phyloP scores from a whole-genome alignment of 2,888 invertebrate genomes.

The Amiota mariae region DNA sequence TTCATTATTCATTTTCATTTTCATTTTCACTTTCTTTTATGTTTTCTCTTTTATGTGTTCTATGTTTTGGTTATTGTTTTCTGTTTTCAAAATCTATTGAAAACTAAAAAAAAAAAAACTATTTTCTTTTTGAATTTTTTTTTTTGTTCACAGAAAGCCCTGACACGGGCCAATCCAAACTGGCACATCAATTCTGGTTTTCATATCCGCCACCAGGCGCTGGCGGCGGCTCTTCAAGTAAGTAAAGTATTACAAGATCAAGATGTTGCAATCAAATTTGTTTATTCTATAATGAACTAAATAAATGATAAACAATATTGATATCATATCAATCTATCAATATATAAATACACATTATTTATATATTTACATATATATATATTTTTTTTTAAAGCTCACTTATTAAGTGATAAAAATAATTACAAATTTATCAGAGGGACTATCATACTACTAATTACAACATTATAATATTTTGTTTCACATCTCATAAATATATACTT shows the following conservation, averaged over 20 bases:
- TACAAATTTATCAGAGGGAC: background rate
- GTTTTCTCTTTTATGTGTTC: background rate
- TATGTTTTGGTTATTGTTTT: background rate
- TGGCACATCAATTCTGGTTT: constrained; percentile 92
- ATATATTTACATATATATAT: background rate
- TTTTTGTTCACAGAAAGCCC: constrained; percentile 68
- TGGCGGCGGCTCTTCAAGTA: constrained; percentile 79
- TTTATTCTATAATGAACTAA: background rate
- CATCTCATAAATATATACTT: background rate
- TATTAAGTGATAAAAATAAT: background rate
- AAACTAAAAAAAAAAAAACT: background rate
- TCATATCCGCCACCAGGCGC: constrained; percentile 87
- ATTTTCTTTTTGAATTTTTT: background rate
- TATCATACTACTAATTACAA: no score
- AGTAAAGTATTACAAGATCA: constrained; percentile 55
- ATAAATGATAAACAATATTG: no score
- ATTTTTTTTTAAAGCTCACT: background rate
- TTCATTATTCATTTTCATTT: background rate
- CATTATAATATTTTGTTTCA: background rate
- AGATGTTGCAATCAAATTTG: background rate
- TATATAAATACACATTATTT: background rate
- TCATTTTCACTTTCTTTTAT: constrained; percentile 1
- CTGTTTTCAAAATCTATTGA: background rate
- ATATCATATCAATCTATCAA: background rate
- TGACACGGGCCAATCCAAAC: constrained; percentile 76